Conservation (phyloP, 2,797 vertebrate species). For the Pterois miles region DNA sequence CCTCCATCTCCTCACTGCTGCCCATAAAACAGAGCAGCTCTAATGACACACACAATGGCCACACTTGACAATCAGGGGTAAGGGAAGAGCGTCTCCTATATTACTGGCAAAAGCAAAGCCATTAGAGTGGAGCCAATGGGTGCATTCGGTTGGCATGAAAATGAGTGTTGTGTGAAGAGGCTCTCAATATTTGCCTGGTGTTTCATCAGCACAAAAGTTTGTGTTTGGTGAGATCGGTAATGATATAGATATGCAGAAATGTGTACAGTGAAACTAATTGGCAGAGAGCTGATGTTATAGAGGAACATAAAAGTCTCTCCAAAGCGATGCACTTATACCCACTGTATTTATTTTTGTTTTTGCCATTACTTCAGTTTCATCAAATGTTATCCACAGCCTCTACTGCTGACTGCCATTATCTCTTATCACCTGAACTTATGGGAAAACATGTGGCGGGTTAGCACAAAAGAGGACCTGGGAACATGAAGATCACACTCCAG, state of each 20-base stretch:
- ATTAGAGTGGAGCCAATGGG: constrained; percentile 57
- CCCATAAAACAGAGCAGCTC: constrained; percentile 64
- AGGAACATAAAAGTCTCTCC: background rate
- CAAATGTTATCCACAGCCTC: background rate
- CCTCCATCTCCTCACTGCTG: constrained; percentile 59
- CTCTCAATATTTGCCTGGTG: constrained; percentile 37
- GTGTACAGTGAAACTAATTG: constrained; percentile 10
- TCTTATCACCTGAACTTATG: constrained; percentile 3
- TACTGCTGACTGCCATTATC: background rate
- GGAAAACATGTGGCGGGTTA: background rate
- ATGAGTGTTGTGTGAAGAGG: constrained; percentile 45
- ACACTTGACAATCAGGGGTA: constrained; percentile 65
- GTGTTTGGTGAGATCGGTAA: constrained; percentile 13
- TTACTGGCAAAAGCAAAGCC: constrained; percentile 67
- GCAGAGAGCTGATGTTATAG: background rate
- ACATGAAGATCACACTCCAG: background rate
- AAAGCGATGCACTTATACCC: background rate
- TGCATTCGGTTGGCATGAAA: constrained; percentile 40
- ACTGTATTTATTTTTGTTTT: background rate
- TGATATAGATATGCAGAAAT: constrained; percentile 26
- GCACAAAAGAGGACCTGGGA: background rate
- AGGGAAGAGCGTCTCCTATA: constrained; percentile 47
- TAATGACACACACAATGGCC: constrained; percentile 69
- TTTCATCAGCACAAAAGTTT: constrained; percentile 43
- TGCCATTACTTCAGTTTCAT: background rate